Evolutionary conservation across 2,113 vertebrate genomes (phyloP).

Genomic region (Ageneiosus marmoratus): DNA sequence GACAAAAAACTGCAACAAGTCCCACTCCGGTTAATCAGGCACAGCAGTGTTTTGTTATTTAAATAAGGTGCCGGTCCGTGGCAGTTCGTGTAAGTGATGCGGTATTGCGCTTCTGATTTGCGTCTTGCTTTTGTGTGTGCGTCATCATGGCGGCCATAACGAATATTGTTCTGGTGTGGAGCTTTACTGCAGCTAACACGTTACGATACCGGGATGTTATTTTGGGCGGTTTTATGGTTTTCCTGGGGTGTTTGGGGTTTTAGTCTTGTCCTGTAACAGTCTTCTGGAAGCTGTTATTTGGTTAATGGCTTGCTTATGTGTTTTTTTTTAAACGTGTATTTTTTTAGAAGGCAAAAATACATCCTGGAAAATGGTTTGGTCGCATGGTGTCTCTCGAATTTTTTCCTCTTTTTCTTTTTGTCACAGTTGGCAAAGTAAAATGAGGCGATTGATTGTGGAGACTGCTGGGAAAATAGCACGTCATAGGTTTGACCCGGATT

Average conservation of each 20-base stretch:
- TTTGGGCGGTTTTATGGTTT: neutral
- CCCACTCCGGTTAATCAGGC: neutral
- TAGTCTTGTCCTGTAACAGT: neutral
- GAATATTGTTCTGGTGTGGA: neutral
- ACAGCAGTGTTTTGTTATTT: neutral
- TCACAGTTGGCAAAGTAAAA: too few species aligned
- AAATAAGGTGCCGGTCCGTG: neutral
- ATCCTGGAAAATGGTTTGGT: neutral
- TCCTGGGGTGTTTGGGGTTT: neutral
- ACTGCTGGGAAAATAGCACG: neutral
- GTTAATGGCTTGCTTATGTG: neutral
- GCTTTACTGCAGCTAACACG: too few species aligned
- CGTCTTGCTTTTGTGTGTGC: constrained; percentile 8
- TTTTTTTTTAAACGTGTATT: neutral
- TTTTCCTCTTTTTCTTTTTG: too few species aligned
- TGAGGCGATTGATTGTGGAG: neutral
- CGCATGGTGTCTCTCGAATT: too few species aligned
- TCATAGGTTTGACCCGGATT: neutral
- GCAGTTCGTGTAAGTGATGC: constrained; percentile 20
- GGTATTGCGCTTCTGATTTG: neutral
- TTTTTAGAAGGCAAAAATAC: too few species aligned
- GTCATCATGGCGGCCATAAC: neutral
- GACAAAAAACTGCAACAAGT: neutral
- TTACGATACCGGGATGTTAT: too few species aligned
- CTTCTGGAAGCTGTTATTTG: neutral